phyloP scores from a whole-genome alignment of 2,113 vertebrate species.

The Bubo bubo region DNA sequence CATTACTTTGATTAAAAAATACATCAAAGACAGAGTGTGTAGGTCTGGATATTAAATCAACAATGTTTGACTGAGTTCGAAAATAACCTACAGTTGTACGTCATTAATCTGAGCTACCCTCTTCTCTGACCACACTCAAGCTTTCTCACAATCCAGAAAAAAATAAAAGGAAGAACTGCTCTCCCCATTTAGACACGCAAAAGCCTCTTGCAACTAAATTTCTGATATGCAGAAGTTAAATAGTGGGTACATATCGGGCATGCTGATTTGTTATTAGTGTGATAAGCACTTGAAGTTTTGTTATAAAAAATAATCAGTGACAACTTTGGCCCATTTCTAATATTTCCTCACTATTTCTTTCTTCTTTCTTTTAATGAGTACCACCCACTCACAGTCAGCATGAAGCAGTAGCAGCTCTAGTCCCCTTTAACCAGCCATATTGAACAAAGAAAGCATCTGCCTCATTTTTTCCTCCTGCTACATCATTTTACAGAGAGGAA shows the following conservation, averaged over 20 bases:
- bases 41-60: background rate
- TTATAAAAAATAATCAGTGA: background rate
- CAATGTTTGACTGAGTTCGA: background rate
- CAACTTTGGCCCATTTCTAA: background rate
- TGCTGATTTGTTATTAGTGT: background rate
- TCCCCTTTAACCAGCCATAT: background rate
- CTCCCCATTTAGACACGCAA: background rate
- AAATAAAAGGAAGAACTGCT: background rate
- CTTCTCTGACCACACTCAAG: background rate
- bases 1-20: background rate
- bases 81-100: background rate
- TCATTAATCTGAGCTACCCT: background rate
- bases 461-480: background rate
- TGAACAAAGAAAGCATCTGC: background rate
- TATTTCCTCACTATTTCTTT: background rate
- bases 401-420: background rate
- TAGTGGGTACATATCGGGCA: background rate
- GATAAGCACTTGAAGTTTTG: background rate
- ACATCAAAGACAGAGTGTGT: background rate
- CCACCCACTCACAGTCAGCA: background rate
- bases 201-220: background rate
- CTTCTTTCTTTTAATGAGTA: background rate
- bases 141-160: background rate
- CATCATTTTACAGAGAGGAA: background rate
- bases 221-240: background rate